These are phyloP conservation scores for Nymphalis urticae DNA, from an alignment of 2,888 invertebrate genomes.

Conservation along the genomic window DNA sequence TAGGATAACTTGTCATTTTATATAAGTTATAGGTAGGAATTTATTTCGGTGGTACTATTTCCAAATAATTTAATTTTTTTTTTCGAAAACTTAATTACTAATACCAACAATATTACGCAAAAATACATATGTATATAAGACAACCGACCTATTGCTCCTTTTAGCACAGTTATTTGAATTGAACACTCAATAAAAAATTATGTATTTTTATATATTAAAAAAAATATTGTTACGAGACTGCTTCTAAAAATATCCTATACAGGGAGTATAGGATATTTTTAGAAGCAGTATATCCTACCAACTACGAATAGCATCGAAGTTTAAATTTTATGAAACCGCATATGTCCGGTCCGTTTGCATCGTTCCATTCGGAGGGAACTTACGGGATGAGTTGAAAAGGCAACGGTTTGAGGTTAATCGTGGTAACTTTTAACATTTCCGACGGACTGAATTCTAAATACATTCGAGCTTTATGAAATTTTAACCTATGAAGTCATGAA, in stretches of 20 bases:
- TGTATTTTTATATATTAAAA: no score
- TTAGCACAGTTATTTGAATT: no score
- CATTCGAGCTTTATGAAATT: slow-evolving; percentile 11
- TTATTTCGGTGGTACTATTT: not conserved
- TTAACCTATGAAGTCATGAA: not conserved
- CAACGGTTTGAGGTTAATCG: slow-evolving; percentile 13
- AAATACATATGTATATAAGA: no score
- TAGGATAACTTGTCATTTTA: slow-evolving; percentile 3
- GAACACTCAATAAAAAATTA: no score
- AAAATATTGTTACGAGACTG: not conserved
- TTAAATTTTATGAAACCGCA: slow-evolving; percentile 20
- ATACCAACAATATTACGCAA: no score
- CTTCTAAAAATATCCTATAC: not conserved
- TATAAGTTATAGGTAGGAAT: not conserved
- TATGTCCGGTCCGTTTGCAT: slow-evolving; percentile 17
- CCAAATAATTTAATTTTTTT: no score
- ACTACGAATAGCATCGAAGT: slow-evolving; percentile 25
- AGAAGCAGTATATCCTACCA: slow-evolving; percentile 9
- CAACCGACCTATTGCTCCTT: no score
- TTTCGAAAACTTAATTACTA: no score
- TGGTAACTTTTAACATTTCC: slow-evolving; percentile 13
- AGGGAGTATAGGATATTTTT: no score
- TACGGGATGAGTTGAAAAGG: slow-evolving; percentile 13
- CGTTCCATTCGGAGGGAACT: slow-evolving; percentile 12
- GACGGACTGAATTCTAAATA: slow-evolving; percentile 8